Percentiles rank a stretch among this genome's conserved stretches.
phyloP scores from a whole-genome alignment of 2,797 vertebrate species.

The Psittacula echo region DNA sequence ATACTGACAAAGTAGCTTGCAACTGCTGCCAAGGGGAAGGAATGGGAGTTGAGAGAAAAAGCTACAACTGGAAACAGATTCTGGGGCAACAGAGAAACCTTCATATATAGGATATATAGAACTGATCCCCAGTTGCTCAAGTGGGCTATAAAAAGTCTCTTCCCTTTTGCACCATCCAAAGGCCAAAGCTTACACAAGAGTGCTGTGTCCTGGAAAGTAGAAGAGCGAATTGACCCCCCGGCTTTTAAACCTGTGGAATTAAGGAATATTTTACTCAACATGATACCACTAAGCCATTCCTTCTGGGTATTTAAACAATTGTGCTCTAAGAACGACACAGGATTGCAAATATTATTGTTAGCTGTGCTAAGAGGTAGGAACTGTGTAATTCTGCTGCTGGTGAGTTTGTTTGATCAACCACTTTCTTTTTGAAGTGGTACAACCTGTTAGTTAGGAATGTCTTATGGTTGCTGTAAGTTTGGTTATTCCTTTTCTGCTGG shows the following conservation, averaged over 20 bases:
- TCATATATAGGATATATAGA: not conserved
- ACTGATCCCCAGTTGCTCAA: not conserved
- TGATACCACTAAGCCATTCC: slow-evolving; percentile 18
- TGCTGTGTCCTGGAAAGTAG: not conserved
- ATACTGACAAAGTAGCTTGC: not conserved
- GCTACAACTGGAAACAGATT: not conserved
- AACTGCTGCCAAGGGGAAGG: not conserved
- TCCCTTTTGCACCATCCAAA: not conserved
- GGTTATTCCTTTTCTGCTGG: not conserved
- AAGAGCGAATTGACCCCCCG: not conserved
- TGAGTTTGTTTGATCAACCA: slow-evolving; percentile 3
- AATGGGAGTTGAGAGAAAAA: not conserved
- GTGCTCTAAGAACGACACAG: not conserved
- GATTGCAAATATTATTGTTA: slow-evolving; percentile 65
- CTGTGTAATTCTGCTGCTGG: not conserved
- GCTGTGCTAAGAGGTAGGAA: slow-evolving; percentile 17
- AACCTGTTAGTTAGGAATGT: not conserved
- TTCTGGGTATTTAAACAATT: slow-evolving; percentile 31
- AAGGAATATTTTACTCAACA: not conserved
- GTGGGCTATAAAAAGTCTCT: not conserved
- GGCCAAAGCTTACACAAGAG: rapidly evolving
- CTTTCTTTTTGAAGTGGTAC: not conserved
- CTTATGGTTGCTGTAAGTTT: not conserved
- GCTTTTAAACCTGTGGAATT: slow-evolving; percentile 13
- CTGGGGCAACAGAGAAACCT: not conserved